Conservation (phyloP, 2,888 invertebrate species). For the Heteromurus nitidus region DNA sequence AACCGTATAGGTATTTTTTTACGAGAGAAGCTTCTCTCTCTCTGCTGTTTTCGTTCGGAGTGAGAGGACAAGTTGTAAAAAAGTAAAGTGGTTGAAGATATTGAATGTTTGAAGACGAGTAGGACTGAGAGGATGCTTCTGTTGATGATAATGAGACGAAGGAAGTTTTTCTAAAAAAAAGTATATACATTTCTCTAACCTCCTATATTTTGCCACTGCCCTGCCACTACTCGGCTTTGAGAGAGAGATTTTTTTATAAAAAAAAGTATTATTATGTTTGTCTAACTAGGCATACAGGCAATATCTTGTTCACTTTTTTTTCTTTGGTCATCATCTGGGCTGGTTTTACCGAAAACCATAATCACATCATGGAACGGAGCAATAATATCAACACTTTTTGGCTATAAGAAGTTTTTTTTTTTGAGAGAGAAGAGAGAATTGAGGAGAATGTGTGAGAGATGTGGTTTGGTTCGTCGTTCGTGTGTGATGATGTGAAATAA, state of each 20-base stretch:
- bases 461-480: too few species aligned
- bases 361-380: conserved; percentile 5
- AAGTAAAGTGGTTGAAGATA: conserved; percentile 62
- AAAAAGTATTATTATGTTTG: too few species aligned
- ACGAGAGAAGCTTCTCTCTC: conserved; percentile 20
- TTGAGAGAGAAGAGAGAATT: too few species aligned
- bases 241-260: too few species aligned
- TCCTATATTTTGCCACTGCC: too few species aligned
- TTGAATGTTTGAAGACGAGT: conserved; percentile 48
- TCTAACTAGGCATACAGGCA: too few species aligned
- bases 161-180: conserved; percentile 16
- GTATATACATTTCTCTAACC: too few species aligned
- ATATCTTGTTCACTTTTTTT: neutral
- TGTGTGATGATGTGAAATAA: conserved; percentile 4
- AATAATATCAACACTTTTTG: neutral
- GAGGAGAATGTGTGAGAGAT: neutral
- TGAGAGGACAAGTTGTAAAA: conserved; percentile 64
- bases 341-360: neutral
- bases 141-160: conserved; percentile 48
- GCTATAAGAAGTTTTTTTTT: too few species aligned
- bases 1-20: conserved; percentile 18
- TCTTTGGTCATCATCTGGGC: conserved; percentile 9
- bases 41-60: conserved; percentile 54
- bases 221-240: conserved; percentile 5
- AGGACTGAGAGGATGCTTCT: conserved; percentile 12